Percentiles rank a stretch among this genome's conserved stretches.
Conservation (phyloP, 2,113 vertebrate genomes). For the Sceloporus undulatus region DNA sequence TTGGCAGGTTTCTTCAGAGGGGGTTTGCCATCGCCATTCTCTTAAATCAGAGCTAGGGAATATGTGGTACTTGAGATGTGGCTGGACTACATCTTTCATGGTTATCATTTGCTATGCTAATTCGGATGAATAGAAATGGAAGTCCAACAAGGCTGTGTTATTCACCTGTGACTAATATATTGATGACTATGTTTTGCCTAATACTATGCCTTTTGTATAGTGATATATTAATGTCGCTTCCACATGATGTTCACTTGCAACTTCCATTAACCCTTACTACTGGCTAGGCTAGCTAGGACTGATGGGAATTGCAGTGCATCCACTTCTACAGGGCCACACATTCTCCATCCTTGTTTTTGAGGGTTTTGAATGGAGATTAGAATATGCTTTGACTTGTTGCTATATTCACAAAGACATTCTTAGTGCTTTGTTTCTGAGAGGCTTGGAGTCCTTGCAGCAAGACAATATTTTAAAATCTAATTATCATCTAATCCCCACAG, state of each 20-base stretch:
- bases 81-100: no score
- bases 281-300: background rate
- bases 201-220: background rate
- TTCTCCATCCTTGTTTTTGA: background rate
- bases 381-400: background rate
- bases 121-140: background rate
- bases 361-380: background rate
- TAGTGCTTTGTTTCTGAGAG: background rate
- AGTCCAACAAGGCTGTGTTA: no score
- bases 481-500: background rate
- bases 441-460: background rate
- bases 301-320: background rate
- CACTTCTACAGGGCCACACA: background rate
- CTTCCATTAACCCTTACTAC: background rate
- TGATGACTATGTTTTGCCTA: background rate
- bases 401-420: background rate
- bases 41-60: background rate
- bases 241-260: background rate
- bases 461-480: slow-evolving; percentile 4
- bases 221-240: background rate
- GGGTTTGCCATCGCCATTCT: no score
- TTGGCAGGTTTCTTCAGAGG: no score
- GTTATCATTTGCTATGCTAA: no score
- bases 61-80: no score
- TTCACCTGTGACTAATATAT: background rate